A percentile compares a stretch with the other conserved stretches of the same genome.
phyloP scores from a whole-genome alignment of 2,113 vertebrate species.

The Cyanocitta stelleri region DNA sequence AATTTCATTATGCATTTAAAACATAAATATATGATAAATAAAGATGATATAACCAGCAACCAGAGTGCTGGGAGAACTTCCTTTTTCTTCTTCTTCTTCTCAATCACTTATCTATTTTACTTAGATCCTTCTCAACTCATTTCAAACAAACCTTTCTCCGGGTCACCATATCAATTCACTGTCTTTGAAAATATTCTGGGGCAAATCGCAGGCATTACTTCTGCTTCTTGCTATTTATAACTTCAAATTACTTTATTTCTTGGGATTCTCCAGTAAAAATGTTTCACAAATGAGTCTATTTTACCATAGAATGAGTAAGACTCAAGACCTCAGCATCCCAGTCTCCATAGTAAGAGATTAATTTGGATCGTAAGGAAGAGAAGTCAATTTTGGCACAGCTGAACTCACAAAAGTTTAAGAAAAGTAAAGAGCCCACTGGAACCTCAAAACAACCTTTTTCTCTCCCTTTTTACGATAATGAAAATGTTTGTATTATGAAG shows the following conservation, averaged over 20 bases:
- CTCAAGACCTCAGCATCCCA: neutral
- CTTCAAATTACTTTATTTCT: neutral
- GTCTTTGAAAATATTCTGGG: neutral
- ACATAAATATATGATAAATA: neutral
- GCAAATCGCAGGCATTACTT: fast-evolving
- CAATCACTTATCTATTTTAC: neutral
- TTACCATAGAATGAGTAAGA: neutral
- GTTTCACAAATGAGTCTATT: neutral
- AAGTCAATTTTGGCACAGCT: neutral
- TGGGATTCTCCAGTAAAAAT: neutral
- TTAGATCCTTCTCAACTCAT: neutral
- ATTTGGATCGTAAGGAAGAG: neutral
- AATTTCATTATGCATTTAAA: neutral
- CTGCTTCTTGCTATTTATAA: neutral
- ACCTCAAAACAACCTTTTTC: neutral
- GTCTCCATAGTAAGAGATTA: neutral
- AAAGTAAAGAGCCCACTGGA: neutral
- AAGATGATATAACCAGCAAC: neutral
- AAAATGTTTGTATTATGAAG: neutral
- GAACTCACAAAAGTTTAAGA: neutral
- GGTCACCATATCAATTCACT: neutral
- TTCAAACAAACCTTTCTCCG: neutral
- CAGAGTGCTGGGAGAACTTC: neutral
- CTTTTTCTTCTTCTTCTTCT: neutral
- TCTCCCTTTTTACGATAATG: neutral